Evolutionary conservation across 2,888 invertebrate genomes (phyloP), one percentile per base, ranked within the genome.

Genomic region (Lasioglossum villosulum): DNA sequence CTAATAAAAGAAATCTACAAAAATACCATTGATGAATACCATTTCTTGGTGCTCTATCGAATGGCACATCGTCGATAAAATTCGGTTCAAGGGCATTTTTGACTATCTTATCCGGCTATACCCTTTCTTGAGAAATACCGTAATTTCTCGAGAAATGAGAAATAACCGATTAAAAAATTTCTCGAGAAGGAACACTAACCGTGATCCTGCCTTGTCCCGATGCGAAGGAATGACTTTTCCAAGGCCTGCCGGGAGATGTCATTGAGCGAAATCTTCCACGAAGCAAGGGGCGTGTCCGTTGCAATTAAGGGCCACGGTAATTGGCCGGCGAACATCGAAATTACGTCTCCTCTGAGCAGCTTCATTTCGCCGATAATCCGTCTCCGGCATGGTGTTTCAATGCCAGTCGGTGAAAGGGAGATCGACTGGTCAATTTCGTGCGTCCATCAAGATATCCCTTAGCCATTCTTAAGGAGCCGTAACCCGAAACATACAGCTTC

Each of bases 341-440:
- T 90, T 86, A 75, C 48, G 37, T 37, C 56, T 82, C 63, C 56
- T 82, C 63, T 66, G 45, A 45, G 74, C 83, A 71, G 74, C 76
- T 86, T 86, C 74, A 34, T 84, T 86, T 80, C 73, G 37, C 34
- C 78, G 78, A 90, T 89, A 72, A 83, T 78, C 74, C 37, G 68
- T 48, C 45, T 81, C 63, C 59, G 56, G 63, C 59, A 59, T 34
- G 73, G 14, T 39, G 42, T 59, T 75, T 84, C 89, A 90, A 90
- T 90, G 86, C 86, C 85, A 78, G 4, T 63, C 76, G 76, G 91
- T 91, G 91, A 90, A 90, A 90, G 90, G 90, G 56, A 88, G 56
- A 75, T 71, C 68, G 78, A 73, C 42, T 19, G 75, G 42, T 68
- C 34, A 83, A 86, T 91, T 89, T 89, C 56, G 83, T 80, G 72